Percentiles rank a stretch among this genome's conserved stretches.
These are phyloP conservation scores for Lagorchestes hirsutus DNA, from an alignment of 2,797 vertebrate species.

Conservation along the genomic window DNA sequence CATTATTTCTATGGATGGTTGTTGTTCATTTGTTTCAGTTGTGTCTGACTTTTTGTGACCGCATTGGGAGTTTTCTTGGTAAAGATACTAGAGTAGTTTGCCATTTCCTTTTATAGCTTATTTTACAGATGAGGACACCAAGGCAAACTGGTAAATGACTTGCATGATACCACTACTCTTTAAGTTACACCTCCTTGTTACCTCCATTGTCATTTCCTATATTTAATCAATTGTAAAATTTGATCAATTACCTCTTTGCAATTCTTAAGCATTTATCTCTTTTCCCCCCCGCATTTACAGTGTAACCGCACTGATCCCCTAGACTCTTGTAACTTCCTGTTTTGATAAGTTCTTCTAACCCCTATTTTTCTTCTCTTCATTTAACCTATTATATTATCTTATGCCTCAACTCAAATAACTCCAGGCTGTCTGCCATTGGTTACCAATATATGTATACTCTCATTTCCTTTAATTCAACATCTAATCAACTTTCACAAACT, in stretches of 20 bases:
- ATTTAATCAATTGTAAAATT: not conserved
- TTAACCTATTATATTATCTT: not conserved
- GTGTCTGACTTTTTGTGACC: no score
- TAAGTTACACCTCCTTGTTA: not conserved
- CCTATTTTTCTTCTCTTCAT: not conserved
- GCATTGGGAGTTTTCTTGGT: not conserved
- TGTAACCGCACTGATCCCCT: not conserved
- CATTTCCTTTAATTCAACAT: not conserved
- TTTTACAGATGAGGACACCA: not conserved
- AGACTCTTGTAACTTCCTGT: not conserved
- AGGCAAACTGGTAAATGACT: not conserved
- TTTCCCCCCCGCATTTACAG: not conserved
- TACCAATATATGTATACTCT: not conserved
- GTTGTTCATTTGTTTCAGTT: no score
- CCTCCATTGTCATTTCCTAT: not conserved
- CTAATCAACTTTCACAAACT: not conserved
- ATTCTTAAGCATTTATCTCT: not conserved
- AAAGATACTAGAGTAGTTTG: not conserved
- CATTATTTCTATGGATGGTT: no score
- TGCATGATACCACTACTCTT: not conserved
- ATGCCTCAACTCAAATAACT: not conserved
- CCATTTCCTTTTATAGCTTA: not conserved
- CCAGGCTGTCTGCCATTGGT: not conserved
- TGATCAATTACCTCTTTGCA: not conserved
- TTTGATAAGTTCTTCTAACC: not conserved